Evolutionary conservation across 2,888 invertebrate species (phyloP), one percentile per base, ranked within the genome.

Genomic region (Eristalis tenax): DNA sequence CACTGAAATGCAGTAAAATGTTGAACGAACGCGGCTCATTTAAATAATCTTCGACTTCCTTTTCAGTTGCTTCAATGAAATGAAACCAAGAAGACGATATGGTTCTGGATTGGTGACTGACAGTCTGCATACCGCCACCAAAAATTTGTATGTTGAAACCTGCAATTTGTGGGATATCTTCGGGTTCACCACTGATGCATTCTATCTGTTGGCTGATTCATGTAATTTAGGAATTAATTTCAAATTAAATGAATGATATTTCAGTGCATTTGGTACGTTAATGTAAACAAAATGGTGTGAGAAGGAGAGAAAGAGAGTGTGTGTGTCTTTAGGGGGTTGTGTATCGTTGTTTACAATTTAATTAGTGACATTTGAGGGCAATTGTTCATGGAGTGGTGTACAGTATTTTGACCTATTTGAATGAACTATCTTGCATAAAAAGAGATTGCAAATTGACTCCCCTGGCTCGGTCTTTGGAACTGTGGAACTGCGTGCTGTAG

Each of bases 31-130:
- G 78, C 74, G 18, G 68, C 50, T 68, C 75, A 87, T 87, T 87
- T 87, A 87, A 87, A 80, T 83, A 87, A 87, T 87, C 65, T 87
- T 73, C 87, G 83, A 87, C 87, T 87, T 87, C 87, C 87, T 87
- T 87, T 83, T 87, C 87, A 87, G 76, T 65, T 80, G 83, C 73
- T 59, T n/a, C 8, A 69, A 59, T 23, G 43, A 69, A 86, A 75
- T 68, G 75, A 4, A 87, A 63, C 71, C 18, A 50, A 26, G 68
- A 87, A 87, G 87, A 87, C 87, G 79, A 79, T 87, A 87, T 83
- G 87, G 87, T 79, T 83, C 80, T 64, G 73, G 79, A 79, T 87
- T 87, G 83, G 71, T 80, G 80, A 83, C 75, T 83, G 87, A 83
- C 87, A 87, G 79, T 83, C 79, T 87, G 87, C 87, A 87, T 83